These are phyloP conservation scores for Hydrolagus colliei DNA, from an alignment of 2,797 vertebrate genomes.

Conservation along the genomic window DNA sequence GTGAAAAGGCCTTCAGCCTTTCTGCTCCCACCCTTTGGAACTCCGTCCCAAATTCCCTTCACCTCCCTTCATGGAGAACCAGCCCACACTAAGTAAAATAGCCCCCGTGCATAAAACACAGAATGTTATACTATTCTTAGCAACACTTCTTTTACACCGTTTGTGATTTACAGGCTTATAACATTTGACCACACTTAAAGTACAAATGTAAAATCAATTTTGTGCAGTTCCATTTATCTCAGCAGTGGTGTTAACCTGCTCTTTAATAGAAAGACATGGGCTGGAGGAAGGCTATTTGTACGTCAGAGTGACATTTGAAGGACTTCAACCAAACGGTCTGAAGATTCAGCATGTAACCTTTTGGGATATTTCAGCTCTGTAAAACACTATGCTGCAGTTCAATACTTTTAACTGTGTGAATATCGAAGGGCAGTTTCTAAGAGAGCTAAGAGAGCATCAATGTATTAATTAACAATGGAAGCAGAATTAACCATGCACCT, in stretches of 20 bases:
- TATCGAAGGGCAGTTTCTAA: background rate
- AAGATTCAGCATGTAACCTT: constrained; percentile 56
- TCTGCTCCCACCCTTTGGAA: too few species aligned
- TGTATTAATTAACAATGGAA: background rate
- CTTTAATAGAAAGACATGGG: constrained; percentile 55
- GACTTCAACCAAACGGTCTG: constrained; percentile 50
- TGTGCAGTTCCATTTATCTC: constrained; percentile 59
- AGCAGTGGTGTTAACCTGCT: constrained; percentile 52
- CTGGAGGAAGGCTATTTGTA: constrained; percentile 58
- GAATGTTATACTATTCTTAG: constrained; percentile 1
- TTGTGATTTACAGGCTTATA: constrained; percentile 51
- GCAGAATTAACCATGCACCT: background rate
- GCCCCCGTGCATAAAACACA: background rate
- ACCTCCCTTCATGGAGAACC: background rate
- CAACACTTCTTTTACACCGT: constrained; percentile 22
- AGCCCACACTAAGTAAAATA: background rate
- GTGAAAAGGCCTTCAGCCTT: too few species aligned
- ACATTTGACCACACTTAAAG: constrained; percentile 57
- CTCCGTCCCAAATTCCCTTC: too few species aligned
- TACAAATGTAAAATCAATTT: constrained; percentile 64
- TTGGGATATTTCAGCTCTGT: constrained; percentile 54
- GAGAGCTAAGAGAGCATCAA: background rate
- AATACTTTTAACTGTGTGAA: constrained; percentile 10
- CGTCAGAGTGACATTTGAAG: constrained; percentile 58
- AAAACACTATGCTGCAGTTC: constrained; percentile 5